Evolutionary conservation across 1,140 invertebrate genomes (phyloP).

Genomic region (Ceratosolen fusciceps): DNA sequence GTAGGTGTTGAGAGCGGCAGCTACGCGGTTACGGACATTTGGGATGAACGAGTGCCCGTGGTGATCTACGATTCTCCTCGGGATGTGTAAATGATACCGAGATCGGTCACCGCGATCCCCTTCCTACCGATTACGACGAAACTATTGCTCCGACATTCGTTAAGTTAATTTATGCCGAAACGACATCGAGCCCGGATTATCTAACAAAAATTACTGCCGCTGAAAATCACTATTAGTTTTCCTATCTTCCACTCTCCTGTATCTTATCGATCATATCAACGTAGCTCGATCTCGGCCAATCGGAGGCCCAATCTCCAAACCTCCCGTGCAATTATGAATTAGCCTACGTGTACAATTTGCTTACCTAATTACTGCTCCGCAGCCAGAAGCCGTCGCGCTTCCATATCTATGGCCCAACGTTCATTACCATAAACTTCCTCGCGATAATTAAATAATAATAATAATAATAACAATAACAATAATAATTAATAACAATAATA

Average conservation of each 20-base stretch:
- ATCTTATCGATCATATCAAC: background rate
- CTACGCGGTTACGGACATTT: too few relatives aligned
- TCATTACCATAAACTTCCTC: background rate
- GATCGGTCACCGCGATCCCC: too few relatives aligned
- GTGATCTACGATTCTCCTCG: background rate
- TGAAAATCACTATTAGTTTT: background rate
- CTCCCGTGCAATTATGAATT: background rate
- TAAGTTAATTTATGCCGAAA: too few relatives aligned
- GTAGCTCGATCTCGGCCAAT: background rate
- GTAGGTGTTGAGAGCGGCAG: background rate
- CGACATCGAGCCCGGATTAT: background rate
- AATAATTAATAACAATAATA: background rate
- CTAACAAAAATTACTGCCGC: background rate
- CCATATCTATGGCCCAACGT: background rate
- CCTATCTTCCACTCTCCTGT: background rate
- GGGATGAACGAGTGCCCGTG: too few relatives aligned
- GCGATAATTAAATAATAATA: background rate
- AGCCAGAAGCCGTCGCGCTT: background rate
- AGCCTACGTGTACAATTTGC: background rate
- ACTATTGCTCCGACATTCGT: too few relatives aligned
- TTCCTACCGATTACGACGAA: too few relatives aligned
- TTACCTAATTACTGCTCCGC: background rate
- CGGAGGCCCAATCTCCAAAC: background rate
- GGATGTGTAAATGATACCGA: too few relatives aligned
- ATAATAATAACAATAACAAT: background rate